A percentile compares a stretch with the other conserved stretches of the same genome.
These are phyloP conservation scores for Paradisaea rubra DNA, from an alignment of 2,113 vertebrate genomes.

Conservation along the genomic window DNA sequence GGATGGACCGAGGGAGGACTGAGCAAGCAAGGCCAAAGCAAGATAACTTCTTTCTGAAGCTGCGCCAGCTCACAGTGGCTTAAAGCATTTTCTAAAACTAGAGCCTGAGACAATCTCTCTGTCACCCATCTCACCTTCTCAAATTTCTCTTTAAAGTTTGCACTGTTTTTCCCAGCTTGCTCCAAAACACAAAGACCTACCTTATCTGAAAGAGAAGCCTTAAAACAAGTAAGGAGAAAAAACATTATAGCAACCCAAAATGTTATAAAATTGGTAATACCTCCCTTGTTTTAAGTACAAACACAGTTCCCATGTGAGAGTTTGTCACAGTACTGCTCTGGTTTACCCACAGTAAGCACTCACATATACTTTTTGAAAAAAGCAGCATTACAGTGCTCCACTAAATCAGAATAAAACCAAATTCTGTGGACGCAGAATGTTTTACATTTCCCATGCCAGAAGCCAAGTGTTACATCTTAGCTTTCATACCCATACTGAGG, in stretches of 20 bases:
- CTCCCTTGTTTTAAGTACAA: background rate
- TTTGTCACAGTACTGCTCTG: background rate
- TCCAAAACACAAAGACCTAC: background rate
- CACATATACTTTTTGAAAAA: background rate
- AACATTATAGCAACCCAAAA: background rate
- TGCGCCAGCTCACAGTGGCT: background rate
- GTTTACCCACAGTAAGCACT: background rate
- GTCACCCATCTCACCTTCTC: background rate
- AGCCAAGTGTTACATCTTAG: background rate
- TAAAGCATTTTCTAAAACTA: background rate
- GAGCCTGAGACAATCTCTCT: background rate
- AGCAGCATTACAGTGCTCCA: background rate
- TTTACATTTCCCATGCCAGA: background rate
- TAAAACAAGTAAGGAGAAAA: background rate
- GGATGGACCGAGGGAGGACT: background rate
- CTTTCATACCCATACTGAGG: background rate
- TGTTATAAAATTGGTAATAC: background rate
- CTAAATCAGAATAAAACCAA: background rate
- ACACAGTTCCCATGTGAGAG: background rate
- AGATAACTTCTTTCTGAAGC: background rate
- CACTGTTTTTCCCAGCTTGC: background rate
- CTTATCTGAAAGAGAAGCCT: slow-evolving; percentile 6
- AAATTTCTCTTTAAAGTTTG: slow-evolving; percentile 11
- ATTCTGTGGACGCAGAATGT: background rate
- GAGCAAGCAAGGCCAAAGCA: background rate